Evolutionary conservation across 2,888 invertebrate genomes (phyloP).

Genomic region (Diloba caeruleocephala): DNA sequence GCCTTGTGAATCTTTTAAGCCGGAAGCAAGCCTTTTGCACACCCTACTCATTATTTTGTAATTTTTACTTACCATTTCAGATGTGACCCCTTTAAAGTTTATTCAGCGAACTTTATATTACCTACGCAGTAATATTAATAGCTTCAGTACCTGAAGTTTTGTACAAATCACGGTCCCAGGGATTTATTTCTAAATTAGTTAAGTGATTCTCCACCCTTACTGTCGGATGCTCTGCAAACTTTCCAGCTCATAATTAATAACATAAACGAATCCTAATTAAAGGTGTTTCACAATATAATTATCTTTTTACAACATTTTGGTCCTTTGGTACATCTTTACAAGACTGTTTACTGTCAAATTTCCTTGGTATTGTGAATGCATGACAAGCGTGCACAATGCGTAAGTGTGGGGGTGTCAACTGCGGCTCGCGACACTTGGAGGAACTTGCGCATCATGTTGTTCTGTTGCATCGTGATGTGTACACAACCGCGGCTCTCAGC

Average conservation of each 20-base stretch:
- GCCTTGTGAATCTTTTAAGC: constrained; percentile 23
- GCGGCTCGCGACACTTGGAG: background rate
- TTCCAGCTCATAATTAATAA: constrained; percentile 26
- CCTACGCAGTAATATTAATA: background rate
- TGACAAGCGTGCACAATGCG: background rate
- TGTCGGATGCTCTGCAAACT: constrained; percentile 3
- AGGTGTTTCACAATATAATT: constrained; percentile 5
- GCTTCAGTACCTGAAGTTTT: constrained; percentile 2
- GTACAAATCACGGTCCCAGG: background rate
- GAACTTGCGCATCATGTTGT: background rate
- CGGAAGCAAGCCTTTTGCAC: constrained; percentile 18
- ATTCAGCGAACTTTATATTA: constrained; percentile 3
- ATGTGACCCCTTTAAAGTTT: constrained; percentile 5
- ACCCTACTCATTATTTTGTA: constrained; percentile 11
- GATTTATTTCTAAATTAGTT: constrained; percentile 10
- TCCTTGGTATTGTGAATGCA: background rate
- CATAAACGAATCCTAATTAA: constrained; percentile 18
- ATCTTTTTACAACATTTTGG: constrained; percentile 5
- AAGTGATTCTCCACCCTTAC: background rate
- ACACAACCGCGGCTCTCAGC: background rate
- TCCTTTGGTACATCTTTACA: background rate
- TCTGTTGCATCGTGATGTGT: background rate
- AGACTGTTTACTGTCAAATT: background rate
- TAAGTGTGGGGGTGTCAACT: background rate
- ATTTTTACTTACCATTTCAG: constrained; percentile 10